These are phyloP conservation scores for Lamproptera curius DNA, from an alignment of 2,888 invertebrate genomes.

Conservation along the genomic window DNA sequence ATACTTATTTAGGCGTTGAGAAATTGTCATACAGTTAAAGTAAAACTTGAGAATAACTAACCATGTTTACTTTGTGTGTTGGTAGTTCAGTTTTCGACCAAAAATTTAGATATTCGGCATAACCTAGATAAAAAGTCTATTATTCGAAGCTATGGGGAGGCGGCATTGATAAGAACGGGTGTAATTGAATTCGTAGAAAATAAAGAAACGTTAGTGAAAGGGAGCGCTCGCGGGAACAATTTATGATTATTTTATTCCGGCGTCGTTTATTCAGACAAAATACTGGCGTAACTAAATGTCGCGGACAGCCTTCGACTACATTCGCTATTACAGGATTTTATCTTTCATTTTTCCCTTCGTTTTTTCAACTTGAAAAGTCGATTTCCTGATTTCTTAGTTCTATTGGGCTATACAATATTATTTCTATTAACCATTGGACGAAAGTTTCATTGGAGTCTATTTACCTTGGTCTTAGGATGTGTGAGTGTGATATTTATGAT, in stretches of 20 bases:
- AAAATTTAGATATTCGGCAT: too few species aligned
- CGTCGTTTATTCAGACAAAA: conserved; percentile 19
- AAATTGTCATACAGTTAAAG: too few species aligned
- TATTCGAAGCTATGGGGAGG: conserved; percentile 1
- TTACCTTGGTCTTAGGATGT: too few species aligned
- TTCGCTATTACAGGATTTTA: not conserved
- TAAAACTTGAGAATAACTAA: too few species aligned
- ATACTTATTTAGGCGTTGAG: too few species aligned
- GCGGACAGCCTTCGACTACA: conserved; percentile 8
- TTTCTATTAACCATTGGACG: too few species aligned
- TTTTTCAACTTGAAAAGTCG: not conserved
- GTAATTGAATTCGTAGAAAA: conserved; percentile 18
- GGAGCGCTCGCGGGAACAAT: conserved; percentile 11
- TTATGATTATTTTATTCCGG: conserved; percentile 21
- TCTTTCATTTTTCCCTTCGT: too few species aligned
- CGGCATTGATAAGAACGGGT: conserved; percentile 11
- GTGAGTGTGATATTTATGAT: too few species aligned
- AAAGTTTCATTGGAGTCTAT: too few species aligned
- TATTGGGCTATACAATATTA: too few species aligned
- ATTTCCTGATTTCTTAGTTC: not conserved
- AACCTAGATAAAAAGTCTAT: not conserved
- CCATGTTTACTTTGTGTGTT: too few species aligned
- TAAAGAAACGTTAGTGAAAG: conserved; percentile 12
- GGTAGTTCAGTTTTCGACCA: too few species aligned
- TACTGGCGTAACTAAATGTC: conserved; percentile 13